A percentile compares a stretch with the other conserved stretches of the same genome.
These are phyloP conservation scores for Motacilla tschutschensis DNA, from an alignment of 2,113 vertebrate species.

Conservation along the genomic window DNA sequence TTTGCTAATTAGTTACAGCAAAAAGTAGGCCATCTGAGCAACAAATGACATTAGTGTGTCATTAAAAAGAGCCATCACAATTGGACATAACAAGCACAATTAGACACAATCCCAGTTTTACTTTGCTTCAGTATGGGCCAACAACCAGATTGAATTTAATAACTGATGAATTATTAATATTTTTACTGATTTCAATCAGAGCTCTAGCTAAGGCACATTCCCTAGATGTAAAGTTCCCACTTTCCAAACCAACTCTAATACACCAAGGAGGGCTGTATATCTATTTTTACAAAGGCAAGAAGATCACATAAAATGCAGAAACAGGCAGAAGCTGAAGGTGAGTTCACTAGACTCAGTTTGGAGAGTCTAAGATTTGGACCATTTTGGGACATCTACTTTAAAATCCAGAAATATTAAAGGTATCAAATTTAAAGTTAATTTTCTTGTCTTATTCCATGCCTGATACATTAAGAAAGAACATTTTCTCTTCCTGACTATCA, in stretches of 20 bases:
- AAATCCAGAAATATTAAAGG: not conserved
- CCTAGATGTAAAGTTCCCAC: not conserved
- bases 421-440: not conserved
- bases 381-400: not conserved
- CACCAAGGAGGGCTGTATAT: not conserved
- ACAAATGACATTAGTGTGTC: conserved; percentile 33
- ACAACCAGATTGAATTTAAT: not conserved
- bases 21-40: conserved; percentile 47
- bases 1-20: conserved; percentile 49
- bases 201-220: not conserved
- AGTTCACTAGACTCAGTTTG: not conserved
- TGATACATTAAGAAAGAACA: not conserved
- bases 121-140: not conserved
- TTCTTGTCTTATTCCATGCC: not conserved
- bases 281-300: not conserved
- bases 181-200: not conserved
- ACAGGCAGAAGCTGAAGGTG: not conserved
- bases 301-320: not conserved
- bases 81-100: not conserved
- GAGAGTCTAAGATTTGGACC: not conserved
- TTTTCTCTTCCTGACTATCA: not conserved
- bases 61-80: conserved; percentile 11
- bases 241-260: not conserved
- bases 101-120: conserved; percentile 2
- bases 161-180: not conserved